Conservation (phyloP, 1,140 invertebrate species). For the Drosophila sp. region DNA sequence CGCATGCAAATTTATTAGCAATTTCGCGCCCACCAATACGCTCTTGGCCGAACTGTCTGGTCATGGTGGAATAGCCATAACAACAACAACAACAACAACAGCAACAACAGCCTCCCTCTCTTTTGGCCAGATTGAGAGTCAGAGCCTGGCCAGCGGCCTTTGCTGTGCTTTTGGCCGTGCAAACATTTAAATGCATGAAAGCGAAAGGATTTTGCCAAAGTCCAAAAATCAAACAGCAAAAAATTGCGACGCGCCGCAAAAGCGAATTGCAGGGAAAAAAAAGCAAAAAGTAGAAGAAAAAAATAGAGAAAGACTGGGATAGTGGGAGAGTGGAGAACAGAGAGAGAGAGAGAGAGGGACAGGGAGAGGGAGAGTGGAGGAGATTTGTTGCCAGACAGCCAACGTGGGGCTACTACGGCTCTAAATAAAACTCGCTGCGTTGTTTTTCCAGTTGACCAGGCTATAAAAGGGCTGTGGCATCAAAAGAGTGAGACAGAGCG, state of each 20-base stretch:
- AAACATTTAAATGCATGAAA: conserved; percentile 81
- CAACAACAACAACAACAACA: no score
- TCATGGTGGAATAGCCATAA: conserved; percentile 33
- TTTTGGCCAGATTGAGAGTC: conserved; percentile 4
- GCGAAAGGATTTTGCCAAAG: conserved; percentile 82
- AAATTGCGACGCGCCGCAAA: conserved; percentile 60
- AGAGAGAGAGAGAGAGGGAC: background rate
- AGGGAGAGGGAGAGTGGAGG: background rate
- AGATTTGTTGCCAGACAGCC: conserved; percentile 21
- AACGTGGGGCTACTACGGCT: conserved; percentile 41
- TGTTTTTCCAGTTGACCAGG: conserved; percentile 81
- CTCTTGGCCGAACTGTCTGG: conserved; percentile 65
- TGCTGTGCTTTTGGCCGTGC: conserved; percentile 46
- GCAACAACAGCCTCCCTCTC: conserved; percentile 4
- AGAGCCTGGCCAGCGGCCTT: conserved; percentile 15
- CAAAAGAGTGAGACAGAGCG: background rate
- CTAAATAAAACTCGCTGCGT: conserved; percentile 37
- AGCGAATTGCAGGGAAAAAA: conserved; percentile 39
- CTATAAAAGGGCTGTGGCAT: conserved; percentile 31
- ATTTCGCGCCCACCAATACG: conserved; percentile 53
- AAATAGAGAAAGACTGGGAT: background rate
- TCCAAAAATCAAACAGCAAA: conserved; percentile 80
- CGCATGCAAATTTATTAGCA: conserved; percentile 56
- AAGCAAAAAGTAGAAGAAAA: background rate
- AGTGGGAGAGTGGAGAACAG: no score